These are phyloP conservation scores for Himantopus leucocephalus DNA, from an alignment of 2,113 vertebrate species.

Conservation along the genomic window DNA sequence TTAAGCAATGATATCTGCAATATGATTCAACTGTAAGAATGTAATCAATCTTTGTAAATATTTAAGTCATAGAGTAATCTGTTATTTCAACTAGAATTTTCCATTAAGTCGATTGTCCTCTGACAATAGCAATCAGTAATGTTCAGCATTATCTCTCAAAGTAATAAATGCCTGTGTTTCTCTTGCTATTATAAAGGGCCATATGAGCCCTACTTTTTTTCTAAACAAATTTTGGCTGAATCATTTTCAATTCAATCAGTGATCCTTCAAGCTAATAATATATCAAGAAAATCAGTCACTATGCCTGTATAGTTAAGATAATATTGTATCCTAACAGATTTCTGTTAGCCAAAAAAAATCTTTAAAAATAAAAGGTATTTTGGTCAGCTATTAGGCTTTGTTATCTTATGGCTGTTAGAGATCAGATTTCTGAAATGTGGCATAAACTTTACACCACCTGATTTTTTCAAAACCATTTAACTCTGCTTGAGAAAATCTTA, in stretches of 20 bases:
- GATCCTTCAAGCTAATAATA: background rate
- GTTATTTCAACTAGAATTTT: conserved; percentile 16
- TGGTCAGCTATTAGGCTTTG: background rate
- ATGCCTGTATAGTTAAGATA: background rate
- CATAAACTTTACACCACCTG: background rate
- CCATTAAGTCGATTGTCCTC: background rate
- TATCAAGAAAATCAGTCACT: background rate
- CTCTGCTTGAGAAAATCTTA: background rate
- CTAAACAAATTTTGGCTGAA: background rate
- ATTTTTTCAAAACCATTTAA: background rate
- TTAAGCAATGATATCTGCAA: background rate
- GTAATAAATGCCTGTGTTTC: background rate
- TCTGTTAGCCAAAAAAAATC: background rate
- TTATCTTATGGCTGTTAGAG: background rate
- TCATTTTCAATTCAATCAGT: background rate
- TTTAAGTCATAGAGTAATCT: background rate
- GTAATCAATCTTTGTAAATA: conserved; percentile 10
- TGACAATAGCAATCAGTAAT: conserved; percentile 16
- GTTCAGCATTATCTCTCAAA: background rate
- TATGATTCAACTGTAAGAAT: background rate
- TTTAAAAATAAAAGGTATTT: background rate
- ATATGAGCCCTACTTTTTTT: background rate
- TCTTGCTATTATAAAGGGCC: background rate
- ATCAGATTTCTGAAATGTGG: background rate
- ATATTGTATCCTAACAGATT: background rate